These are phyloP conservation scores for Azorinus chamasolen DNA, from an alignment of 2,888 invertebrate genomes.

Conservation along the genomic window DNA sequence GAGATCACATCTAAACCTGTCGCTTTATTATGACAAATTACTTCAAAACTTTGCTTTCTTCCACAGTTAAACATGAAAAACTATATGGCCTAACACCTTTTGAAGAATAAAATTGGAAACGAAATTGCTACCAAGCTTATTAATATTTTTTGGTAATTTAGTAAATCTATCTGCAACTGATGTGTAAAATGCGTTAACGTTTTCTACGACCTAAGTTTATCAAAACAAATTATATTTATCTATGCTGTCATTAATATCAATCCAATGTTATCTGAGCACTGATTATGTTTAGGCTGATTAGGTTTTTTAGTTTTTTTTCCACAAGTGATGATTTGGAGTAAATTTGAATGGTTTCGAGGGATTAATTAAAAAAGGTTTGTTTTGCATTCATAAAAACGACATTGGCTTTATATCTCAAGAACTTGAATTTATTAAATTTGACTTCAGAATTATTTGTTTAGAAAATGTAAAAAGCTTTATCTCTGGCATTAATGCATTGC, in stretches of 20 bases:
- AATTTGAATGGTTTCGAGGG: not conserved
- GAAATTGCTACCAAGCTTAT: not conserved
- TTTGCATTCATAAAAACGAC: not conserved
- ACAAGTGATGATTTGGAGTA: not conserved
- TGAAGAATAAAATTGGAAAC: too few species aligned
- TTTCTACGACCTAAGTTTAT: not conserved
- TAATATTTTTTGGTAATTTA: not conserved
- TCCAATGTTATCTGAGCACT: not conserved
- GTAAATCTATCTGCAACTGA: not conserved
- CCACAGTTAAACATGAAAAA: not conserved
- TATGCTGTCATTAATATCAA: not conserved
- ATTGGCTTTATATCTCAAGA: not conserved
- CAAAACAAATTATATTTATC: not conserved
- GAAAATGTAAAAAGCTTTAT: not conserved
- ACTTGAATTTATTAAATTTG: not conserved
- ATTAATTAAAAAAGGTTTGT: not conserved
- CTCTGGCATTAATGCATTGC: not conserved
- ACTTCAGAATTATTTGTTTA: not conserved
- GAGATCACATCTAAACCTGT: too few species aligned
- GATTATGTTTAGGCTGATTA: not conserved
- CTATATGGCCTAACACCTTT: too few species aligned
- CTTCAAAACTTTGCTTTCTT: too few species aligned
- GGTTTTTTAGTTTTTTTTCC: not conserved
- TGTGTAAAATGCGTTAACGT: not conserved
- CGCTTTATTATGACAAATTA: too few species aligned